Evolutionary conservation across 1,140 invertebrate genomes (phyloP), one percentile per base, ranked within the genome.

Genomic region (Drusus annulatus): DNA sequence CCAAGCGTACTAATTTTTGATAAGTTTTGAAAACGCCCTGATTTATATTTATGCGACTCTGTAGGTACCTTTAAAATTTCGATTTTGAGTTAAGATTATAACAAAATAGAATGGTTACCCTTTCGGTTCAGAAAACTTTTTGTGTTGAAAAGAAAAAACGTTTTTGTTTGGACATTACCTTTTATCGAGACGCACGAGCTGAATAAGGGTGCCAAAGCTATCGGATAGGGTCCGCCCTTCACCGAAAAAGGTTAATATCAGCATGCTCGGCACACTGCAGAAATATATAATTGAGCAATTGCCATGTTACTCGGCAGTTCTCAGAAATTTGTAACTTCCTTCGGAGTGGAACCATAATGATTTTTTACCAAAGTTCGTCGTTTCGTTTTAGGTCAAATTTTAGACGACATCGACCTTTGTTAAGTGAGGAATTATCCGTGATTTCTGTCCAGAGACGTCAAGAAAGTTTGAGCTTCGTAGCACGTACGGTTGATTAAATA

Each of bases 391-490:
- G 62, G 62, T 65, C 16, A 21, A 28, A 65, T 8, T 65, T 31
- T 31, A 31, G 28, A 28, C 25, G 62, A 31, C 71, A 36, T 74
- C 50, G 52, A 74, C 71, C 71, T 74, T 74, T 51, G 69, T 74
- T 74, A 74, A 74, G 71, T 74, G 52, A 74, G 71, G 25, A 62
- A 76, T 76, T 62, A 60, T 45, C 36, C 15, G 6, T 13, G 19
- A 23, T 23, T 23, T 63, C 15, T 15, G 60, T 28, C 23, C 10
- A n/a, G n/a, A 17, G 54, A 56, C 52, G 52, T 13, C 5, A 21
- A 0, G 60, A 63, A 63, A 28, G 23, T 17, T 45, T 13, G 36
- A 45, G 36, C 36, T 1, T 10, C 13, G 36, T 13, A 45, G 36
- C 8, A 45, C 36, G 36, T 45, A 45, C 0, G 36, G 10, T 45